These are phyloP conservation scores for Eilema sororculum DNA, from an alignment of 2,888 invertebrate genomes.

Conservation along the genomic window DNA sequence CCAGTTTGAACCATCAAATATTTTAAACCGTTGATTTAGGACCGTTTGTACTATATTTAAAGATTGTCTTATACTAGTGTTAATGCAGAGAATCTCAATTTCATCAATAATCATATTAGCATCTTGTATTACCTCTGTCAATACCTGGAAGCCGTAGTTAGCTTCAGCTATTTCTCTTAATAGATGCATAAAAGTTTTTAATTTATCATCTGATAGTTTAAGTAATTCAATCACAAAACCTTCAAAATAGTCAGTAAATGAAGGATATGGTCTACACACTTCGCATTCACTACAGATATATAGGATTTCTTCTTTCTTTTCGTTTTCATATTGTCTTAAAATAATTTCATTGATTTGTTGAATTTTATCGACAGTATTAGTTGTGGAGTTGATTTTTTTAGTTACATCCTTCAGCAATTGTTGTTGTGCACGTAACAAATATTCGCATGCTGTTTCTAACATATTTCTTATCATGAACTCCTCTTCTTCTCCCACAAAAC, in stretches of 20 bases:
- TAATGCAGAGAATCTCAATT: not conserved
- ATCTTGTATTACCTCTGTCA: not conserved
- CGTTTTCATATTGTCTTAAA: not conserved
- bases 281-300: constrained; percentile 14
- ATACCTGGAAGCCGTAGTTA: not conserved
- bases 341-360: not conserved
- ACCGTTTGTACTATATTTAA: not conserved
- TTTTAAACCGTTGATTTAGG: constrained; percentile 6
- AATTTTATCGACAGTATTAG: not conserved
- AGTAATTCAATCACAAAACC: constrained; percentile 14
- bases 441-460: constrained; percentile 9
- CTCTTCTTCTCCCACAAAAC: not conserved
- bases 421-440: not conserved
- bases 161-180: not conserved
- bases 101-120: not conserved
- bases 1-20: not conserved
- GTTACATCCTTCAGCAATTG: not conserved
- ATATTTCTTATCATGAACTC: constrained; percentile 16
- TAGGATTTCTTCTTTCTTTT: constrained; percentile 9
- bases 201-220: constrained; percentile 9
- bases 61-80: not conserved
- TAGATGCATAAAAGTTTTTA: not conserved
- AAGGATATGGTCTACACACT: constrained; percentile 17
- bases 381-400: not conserved
- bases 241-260: constrained; percentile 16